Percentiles rank a stretch among this genome's conserved stretches.
phyloP scores from a whole-genome alignment of 2,113 vertebrate species.

The Ptyas mucosa region DNA sequence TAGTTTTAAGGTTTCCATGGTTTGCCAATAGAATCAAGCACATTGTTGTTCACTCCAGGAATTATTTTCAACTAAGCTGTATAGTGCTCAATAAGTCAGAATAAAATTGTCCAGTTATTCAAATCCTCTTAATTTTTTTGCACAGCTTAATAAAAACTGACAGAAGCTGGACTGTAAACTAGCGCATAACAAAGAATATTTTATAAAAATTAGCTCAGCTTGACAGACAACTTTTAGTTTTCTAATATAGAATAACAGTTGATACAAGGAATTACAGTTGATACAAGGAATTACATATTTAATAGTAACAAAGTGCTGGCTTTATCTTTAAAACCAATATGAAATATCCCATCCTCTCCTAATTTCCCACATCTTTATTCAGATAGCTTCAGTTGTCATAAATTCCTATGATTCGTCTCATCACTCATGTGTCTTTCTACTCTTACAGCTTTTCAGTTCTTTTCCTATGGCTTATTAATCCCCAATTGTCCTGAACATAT shows the following conservation, averaged over 20 bases:
- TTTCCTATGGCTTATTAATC: background rate
- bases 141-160: conserved; percentile 37
- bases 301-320: background rate
- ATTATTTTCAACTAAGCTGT: conserved; percentile 17
- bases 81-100: conserved; percentile 36
- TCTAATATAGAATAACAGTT: background rate
- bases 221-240: background rate
- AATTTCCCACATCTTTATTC: background rate
- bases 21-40: conserved; percentile 22
- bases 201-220: conserved; percentile 31
- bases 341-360: background rate
- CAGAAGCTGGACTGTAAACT: conserved; percentile 20
- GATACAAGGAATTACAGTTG: background rate
- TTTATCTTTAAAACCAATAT: background rate
- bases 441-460: background rate
- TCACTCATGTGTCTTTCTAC: background rate
- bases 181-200: conserved; percentile 37
- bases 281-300: background rate
- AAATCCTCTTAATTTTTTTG: conserved; percentile 25
- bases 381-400: background rate
- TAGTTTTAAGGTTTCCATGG: background rate
- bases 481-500: background rate
- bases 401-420: background rate
- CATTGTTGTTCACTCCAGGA: conserved; percentile 28
- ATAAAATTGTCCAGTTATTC: background rate